These are phyloP conservation scores for Bagarius yarrelli DNA, from an alignment of 2,113 vertebrate species.

Conservation along the genomic window DNA sequence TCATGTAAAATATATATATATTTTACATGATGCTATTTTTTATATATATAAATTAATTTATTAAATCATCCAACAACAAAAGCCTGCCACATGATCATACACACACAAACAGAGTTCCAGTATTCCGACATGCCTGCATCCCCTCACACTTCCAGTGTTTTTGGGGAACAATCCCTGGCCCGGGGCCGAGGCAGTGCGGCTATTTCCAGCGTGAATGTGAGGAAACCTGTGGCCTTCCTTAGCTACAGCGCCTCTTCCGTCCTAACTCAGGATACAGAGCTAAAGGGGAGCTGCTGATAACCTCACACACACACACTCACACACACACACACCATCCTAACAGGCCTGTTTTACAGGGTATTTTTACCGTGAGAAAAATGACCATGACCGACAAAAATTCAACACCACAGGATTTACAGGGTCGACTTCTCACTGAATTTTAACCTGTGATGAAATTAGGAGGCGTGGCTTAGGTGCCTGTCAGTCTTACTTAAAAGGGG, in stretches of 20 bases:
- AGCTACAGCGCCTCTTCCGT: conserved; percentile 63
- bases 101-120: conserved; percentile 2
- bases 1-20: too few relatives aligned
- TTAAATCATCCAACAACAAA: too few relatives aligned
- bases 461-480: not conserved
- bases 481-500: not conserved
- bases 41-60: too few relatives aligned
- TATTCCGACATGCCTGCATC: conserved; percentile 64
- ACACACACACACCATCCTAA: conserved; percentile 1
- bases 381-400: conserved; percentile 15
- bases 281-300: conserved; percentile 69
- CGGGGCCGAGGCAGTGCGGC: conserved; percentile 77
- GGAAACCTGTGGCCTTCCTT: conserved; percentile 76
- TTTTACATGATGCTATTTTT: too few relatives aligned
- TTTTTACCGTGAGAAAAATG: conserved; percentile 35
- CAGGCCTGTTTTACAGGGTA: conserved; percentile 10
- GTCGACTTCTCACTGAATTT: not conserved
- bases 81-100: not conserved
- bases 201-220: conserved; percentile 90
- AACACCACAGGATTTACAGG: not conserved
- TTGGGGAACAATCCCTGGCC: conserved; percentile 77
- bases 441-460: not conserved
- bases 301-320: conserved; percentile 6
- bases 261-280: conserved; percentile 77
- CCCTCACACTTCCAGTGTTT: conserved; percentile 61